Conservation (phyloP, 1,140 invertebrate genomes). For the Thalassaphorura encarpata region DNA sequence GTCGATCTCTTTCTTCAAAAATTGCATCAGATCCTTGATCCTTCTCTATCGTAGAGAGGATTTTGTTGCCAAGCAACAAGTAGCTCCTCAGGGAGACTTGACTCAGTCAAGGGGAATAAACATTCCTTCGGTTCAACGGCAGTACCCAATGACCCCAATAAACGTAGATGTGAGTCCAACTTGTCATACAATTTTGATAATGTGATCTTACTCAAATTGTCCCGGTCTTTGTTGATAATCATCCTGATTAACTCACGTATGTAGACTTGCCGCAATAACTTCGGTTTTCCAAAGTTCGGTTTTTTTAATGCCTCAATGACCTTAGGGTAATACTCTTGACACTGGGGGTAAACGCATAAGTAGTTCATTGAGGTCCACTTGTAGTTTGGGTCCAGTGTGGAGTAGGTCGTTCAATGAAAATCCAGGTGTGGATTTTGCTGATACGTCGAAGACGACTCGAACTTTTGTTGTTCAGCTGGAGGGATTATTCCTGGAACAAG, state of each 20-base stretch:
- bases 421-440: conserved; percentile 10
- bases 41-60: neutral
- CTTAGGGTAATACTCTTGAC: conserved; percentile 1
- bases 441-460: conserved; percentile 28
- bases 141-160: conserved; percentile 33
- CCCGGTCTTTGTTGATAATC: neutral
- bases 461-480: conserved; percentile 24
- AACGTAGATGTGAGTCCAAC: conserved; percentile 33
- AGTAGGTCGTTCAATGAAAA: conserved; percentile 27
- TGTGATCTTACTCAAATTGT: neutral
- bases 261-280: neutral
- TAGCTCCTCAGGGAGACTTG: conserved; percentile 34
- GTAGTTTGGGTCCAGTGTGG: conserved; percentile 17
- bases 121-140: conserved; percentile 34
- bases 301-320: neutral
- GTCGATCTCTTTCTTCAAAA: conserved; percentile 33
- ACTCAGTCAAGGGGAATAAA: conserved; percentile 35
- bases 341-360: conserved; percentile 8
- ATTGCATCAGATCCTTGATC: conserved; percentile 23
- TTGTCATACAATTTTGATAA: conserved; percentile 32
- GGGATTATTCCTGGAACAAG: too few species aligned
- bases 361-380: conserved; percentile 11
- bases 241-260: neutral
- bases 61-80: conserved; percentile 31
- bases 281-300: neutral